Conservation (phyloP, 2,113 vertebrate genomes). For the Glareola pratincola region DNA sequence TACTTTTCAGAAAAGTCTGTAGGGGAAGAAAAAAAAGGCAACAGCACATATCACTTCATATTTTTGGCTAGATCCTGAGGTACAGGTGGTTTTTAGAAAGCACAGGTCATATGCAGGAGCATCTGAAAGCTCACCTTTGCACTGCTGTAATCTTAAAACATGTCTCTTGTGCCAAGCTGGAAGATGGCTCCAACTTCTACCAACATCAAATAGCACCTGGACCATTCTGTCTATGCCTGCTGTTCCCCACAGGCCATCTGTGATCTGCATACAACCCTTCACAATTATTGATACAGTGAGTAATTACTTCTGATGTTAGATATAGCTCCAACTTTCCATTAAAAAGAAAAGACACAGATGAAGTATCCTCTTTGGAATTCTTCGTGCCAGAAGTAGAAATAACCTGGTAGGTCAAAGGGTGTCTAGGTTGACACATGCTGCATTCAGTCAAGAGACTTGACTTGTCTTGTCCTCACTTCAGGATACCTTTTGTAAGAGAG, state of each 20-base stretch:
- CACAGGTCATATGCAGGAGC: not conserved
- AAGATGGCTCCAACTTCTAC: constrained; percentile 8
- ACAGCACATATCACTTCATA: not conserved
- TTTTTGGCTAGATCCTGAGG: constrained; percentile 8
- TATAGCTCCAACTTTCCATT: constrained; percentile 5
- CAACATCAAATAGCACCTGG: constrained; percentile 36
- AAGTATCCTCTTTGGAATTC: constrained; percentile 15
- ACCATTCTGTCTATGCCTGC: constrained; percentile 8
- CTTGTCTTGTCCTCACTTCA: constrained; percentile 25
- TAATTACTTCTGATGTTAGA: constrained; percentile 42
- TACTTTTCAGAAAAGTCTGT: not conserved
- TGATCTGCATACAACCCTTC: not conserved
- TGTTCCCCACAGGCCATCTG: constrained; percentile 33
- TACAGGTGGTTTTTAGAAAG: constrained; percentile 22
- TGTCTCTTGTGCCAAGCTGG: not conserved
- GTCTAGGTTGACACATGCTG: constrained; percentile 8
- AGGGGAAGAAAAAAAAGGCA: not conserved
- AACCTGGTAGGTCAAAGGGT: constrained; percentile 15
- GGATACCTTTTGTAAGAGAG: not conserved
- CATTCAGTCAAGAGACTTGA: not conserved
- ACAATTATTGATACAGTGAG: not conserved
- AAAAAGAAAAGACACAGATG: not conserved
- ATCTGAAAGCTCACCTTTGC: constrained; percentile 21
- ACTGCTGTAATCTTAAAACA: not conserved
- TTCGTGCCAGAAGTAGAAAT: constrained; percentile 19